phyloP scores from a whole-genome alignment of 2,113 vertebrate genomes.

The Coregonus clupeaformis region DNA sequence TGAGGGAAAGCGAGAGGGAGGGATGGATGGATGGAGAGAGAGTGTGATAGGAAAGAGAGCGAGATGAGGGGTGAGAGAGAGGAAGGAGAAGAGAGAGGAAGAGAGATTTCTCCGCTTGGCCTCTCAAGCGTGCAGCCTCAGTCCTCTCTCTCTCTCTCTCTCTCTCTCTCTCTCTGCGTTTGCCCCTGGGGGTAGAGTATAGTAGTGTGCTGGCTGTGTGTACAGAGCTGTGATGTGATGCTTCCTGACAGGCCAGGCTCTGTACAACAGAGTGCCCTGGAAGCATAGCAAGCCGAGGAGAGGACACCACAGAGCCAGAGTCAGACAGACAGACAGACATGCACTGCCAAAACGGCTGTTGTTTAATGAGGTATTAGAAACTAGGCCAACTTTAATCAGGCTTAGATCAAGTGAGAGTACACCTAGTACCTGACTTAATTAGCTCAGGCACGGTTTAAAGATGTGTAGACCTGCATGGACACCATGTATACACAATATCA shows the following conservation, averaged over 20 bases:
- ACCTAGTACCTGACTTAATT: background rate
- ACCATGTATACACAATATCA: background rate
- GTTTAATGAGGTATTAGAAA: constrained; percentile 38
- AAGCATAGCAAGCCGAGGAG: constrained; percentile 43
- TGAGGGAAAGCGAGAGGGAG: background rate
- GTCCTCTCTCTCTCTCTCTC: constrained; percentile 18
- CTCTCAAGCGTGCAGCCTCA: constrained; percentile 34
- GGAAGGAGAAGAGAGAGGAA: background rate
- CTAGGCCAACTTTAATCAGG: constrained; percentile 37
- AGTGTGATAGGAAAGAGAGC: constrained; percentile 22
- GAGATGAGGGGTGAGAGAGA: constrained; percentile 2
- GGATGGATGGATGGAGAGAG: constrained; percentile 1
- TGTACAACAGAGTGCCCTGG: constrained; percentile 42
- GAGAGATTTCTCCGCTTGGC: constrained; percentile 26
- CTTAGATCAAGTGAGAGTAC: constrained; percentile 47
- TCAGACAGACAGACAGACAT: background rate
- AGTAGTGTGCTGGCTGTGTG: constrained; percentile 31
- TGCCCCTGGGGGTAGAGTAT: constrained; percentile 38
- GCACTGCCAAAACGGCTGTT: constrained; percentile 37
- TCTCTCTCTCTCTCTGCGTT: background rate
- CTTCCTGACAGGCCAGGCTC: constrained; percentile 58
- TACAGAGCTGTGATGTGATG: constrained; percentile 53
- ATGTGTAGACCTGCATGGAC: background rate
- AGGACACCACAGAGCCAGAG: background rate
- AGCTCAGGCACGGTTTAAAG: background rate